Base-by-base conservation (phyloP, 2,113 vertebrate species). In the Elgaria multicarinata region DNA sequence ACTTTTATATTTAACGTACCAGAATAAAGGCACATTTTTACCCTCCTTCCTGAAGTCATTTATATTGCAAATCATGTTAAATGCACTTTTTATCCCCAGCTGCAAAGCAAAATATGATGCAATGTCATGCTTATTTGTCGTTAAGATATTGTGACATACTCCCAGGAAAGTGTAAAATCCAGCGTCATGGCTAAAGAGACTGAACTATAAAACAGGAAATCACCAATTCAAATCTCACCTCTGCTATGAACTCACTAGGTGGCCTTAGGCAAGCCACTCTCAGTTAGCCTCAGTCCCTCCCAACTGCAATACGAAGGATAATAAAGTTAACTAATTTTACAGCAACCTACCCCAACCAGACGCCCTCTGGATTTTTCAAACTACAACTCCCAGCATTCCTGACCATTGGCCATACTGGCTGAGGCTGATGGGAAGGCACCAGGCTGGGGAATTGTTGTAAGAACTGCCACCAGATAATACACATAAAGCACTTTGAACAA, bases 61-160 rank as follows among this genome's bases (percentile, higher is more conserved):
- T 93, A 46, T 76, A 92, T 31, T 91, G 28, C 24, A 93, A 90
- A 93, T 26, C 13, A 42, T 36, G 16, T 1, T 50, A 14, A 10
- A 28, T 69, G 36, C 36, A 66, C 55, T 66, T 42, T n/a, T 66
- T 64, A 44, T 66, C 28, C 3, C 5, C n/a, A 39, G 55, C 42
- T 36, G 7, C 12, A 53, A 79, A 67, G 44, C 18, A 31, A 2
- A 87, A 4, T 4, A 4, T 5, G 6, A 58, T 42, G 36, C 7
- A 42, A 33, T 86, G 62, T 28, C 31, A 72, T 55, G 24, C 24
- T 26, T 26, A 55, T 85, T 53, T 74, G 50, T 66, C 74, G 20
- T 14, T 53, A 55, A 28, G 72, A 36, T 46, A 69, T 33, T 71
- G 31, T 67, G 28, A 69, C 24, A 39, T 28, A 82, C 50, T 79